Base-by-base conservation (phyloP, 1,140 invertebrate genomes). In the Pogonus chalceus region DNA sequence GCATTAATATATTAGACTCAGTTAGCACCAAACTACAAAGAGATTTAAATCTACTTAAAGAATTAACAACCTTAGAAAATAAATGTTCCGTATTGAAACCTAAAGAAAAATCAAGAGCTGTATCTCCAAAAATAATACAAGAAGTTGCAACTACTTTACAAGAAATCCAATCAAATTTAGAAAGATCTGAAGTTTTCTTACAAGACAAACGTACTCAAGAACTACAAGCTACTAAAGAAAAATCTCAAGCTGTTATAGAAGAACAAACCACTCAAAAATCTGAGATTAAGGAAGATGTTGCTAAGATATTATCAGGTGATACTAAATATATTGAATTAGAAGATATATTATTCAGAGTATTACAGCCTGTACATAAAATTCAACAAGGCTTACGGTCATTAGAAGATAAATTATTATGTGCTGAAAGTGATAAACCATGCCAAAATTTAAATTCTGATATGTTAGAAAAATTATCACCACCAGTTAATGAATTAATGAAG, bases 1-100 rank as follows among this genome's bases (percentile, higher is more conserved):
- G 80, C 60, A 72, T 79, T 37, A 79, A 76, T 62, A 74, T 83
- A 47, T 71, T 82, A 48, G 75, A 80, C 59, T 78, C 70, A 16
- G 74, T 76, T 57, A 71, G 74, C 2, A 66, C 72, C 35, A 72
- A 79, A 51, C 66, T 82, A 47, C 72, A 76, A 51, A 69, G 70
- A 20, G 69, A 69, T 10, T 65, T 79, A n/a, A 65, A 72, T 14
- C 61, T 74, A 23, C 61, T 79, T 0, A 72, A 78, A 61, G 64
- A 69, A 1, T 66, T 77, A 2, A 69, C 66, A 4, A 50, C 64
- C 2, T 48, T 68, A 10, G 67, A 70, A 57, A 68, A 67, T 57
- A 77, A 80, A 59, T 49, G 76, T 35, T 64, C 68, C 1, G 67
- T 70, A 1, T 69, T 74, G 57, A 67, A 67, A 54, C 66, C 56